Evolutionary conservation across 2,797 vertebrate genomes (phyloP).

Genomic region (Danionella dracula): DNA sequence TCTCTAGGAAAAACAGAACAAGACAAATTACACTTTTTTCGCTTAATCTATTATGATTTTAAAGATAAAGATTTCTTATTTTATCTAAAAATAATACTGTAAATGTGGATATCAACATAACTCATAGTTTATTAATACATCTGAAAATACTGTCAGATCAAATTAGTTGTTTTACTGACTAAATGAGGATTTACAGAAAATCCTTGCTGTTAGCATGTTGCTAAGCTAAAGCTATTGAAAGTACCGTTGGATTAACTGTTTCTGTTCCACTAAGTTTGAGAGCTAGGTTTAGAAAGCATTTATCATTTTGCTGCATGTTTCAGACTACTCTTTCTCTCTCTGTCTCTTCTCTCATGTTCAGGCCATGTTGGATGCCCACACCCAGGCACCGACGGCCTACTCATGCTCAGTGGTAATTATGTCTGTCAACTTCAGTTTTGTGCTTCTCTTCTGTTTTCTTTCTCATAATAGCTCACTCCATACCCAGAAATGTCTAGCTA

Average conservation of each 20-base stretch:
- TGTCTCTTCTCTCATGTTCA: slow-evolving; percentile 62
- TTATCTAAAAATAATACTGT: no score
- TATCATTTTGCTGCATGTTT: slow-evolving; percentile 21
- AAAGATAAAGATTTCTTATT: no score
- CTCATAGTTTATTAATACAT: no score
- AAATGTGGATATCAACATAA: no score
- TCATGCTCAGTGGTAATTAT: slow-evolving; percentile 98
- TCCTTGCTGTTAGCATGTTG: neutral
- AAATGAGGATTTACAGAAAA: no score
- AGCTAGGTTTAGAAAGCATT: slow-evolving; percentile 7
- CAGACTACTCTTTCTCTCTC: slow-evolving; percentile 29
- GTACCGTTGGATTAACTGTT: neutral
- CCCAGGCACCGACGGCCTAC: slow-evolving; percentile 91
- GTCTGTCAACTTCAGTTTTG: slow-evolving; percentile 2
- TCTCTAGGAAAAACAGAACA: no score
- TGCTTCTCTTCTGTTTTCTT: neutral
- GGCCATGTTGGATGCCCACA: slow-evolving; percentile 93
- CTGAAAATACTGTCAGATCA: no score
- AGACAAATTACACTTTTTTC: no score
- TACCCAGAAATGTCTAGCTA: neutral
- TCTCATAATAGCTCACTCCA: neutral
- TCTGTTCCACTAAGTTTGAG: neutral
- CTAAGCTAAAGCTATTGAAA: neutral
- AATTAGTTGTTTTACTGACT: no score
- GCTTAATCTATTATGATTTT: no score